Evolutionary conservation across 1,140 invertebrate species (phyloP).

Genomic region (Pygmarrhopalites habei): DNA sequence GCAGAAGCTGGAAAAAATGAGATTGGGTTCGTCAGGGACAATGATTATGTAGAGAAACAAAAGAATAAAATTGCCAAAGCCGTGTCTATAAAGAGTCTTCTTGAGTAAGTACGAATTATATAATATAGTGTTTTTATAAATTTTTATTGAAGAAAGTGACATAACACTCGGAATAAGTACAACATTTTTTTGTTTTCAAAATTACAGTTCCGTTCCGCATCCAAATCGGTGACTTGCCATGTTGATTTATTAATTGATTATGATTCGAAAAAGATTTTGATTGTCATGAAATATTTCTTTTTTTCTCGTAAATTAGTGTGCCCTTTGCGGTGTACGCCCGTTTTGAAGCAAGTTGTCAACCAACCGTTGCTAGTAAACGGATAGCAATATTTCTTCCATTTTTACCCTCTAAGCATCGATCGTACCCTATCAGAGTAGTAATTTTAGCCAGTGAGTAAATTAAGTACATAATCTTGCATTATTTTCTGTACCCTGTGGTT

Average conservation of each 20-base stretch:
- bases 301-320: too few relatives aligned
- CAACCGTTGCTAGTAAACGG: slow-evolving; percentile 21
- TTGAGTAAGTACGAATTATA: slow-evolving; percentile 26
- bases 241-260: too few relatives aligned
- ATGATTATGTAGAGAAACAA: slow-evolving; percentile 5
- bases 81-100: slow-evolving; percentile 21
- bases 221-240: too few relatives aligned
- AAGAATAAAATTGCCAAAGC: slow-evolving; percentile 4
- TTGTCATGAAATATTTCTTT: too few relatives aligned
- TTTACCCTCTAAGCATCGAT: slow-evolving; percentile 65
- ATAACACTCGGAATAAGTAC: background rate
- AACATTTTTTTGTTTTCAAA: background rate
- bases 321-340: slow-evolving; percentile 58
- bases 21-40: slow-evolving; percentile 27
- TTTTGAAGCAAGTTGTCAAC: slow-evolving; percentile 68
- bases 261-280: too few relatives aligned
- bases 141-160: background rate
- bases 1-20: slow-evolving; percentile 41
- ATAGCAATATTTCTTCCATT: slow-evolving; percentile 74
- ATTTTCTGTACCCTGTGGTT: too few relatives aligned
- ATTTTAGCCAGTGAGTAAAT: slow-evolving; percentile 66
- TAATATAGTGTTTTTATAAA: background rate
- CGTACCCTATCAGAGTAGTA: slow-evolving; percentile 74
- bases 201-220: slow-evolving; percentile 31
- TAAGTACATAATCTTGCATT: too few relatives aligned